Conservation (phyloP, 2,888 invertebrate species). For the Xanthostigma xanthostigma region DNA sequence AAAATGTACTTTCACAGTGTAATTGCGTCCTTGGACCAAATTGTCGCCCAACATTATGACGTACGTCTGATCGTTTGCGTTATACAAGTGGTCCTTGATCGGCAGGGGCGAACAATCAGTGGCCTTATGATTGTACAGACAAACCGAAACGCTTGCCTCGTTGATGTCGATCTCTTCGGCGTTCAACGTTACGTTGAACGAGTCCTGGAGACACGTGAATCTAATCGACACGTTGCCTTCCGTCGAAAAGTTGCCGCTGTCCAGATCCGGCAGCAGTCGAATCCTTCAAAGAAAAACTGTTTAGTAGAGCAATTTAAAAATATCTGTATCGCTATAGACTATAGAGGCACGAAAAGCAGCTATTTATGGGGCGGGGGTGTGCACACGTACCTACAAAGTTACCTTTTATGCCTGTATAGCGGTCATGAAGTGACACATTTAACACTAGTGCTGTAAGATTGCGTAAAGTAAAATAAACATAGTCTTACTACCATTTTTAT, state of each 20-base stretch:
- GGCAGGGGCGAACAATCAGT: conserved; percentile 20
- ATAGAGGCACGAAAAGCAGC: too few relatives aligned
- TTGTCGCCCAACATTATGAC: conserved; percentile 24
- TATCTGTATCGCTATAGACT: too few relatives aligned
- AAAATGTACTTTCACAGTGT: conserved; percentile 35
- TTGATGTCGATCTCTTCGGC: conserved; percentile 29
- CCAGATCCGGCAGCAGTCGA: conserved; percentile 26
- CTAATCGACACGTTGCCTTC: conserved; percentile 28
- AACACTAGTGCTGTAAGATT: too few relatives aligned
- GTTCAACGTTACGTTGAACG: conserved; percentile 30
- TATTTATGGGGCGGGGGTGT: too few relatives aligned
- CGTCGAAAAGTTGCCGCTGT: conserved; percentile 28
- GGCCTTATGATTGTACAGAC: conserved; percentile 10
- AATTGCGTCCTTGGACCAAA: conserved; percentile 23
- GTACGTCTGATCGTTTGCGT: conserved; percentile 23
- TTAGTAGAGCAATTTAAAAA: too few relatives aligned
- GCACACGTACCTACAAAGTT: too few relatives aligned
- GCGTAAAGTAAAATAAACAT: too few relatives aligned
- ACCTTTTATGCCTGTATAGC: too few relatives aligned
- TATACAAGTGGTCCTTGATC: conserved; percentile 21
- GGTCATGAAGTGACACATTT: too few relatives aligned
- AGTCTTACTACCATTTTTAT: too few relatives aligned
- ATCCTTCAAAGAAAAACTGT: conserved; percentile 18
- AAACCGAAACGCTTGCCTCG: conserved; percentile 22
- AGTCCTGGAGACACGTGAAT: conserved; percentile 25